phyloP scores from a whole-genome alignment of 2,113 vertebrate species.

The Catharus bicknelli region DNA sequence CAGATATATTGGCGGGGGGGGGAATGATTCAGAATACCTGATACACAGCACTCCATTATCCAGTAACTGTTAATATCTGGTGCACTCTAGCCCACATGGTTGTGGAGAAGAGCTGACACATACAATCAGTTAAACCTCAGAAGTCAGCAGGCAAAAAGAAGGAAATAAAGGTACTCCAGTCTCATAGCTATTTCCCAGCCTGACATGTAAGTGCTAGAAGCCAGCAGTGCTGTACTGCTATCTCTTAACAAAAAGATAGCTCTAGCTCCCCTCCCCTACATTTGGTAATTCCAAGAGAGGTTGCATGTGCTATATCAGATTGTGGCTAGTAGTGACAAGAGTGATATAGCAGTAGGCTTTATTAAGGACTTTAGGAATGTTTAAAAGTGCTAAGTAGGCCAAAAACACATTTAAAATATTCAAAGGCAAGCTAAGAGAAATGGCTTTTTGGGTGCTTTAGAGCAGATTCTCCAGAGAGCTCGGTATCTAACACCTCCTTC shows the following conservation, averaged over 20 bases:
- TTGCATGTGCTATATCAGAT: neutral
- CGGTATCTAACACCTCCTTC: neutral
- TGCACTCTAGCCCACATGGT: neutral
- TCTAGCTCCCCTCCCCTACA: neutral
- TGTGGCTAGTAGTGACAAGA: neutral
- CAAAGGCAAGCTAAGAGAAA: conserved; percentile 8
- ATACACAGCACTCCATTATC: neutral
- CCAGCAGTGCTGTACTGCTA: neutral
- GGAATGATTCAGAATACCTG: neutral
- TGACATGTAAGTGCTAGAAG: neutral
- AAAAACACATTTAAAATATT: neutral
- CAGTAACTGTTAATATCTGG: neutral
- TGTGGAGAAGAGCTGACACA: neutral
- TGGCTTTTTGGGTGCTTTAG: neutral
- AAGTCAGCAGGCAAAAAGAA: neutral
- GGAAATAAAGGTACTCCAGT: neutral
- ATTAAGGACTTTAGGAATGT: neutral
- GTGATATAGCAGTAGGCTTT: conserved; percentile 19
- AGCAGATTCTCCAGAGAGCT: neutral
- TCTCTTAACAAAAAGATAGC: neutral
- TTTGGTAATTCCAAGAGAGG: neutral
- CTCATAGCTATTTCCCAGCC: neutral
- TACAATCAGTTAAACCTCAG: neutral
- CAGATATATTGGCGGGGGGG: neutral
- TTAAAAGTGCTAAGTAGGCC: neutral